Percentiles rank a stretch among this genome's conserved stretches.
These are phyloP conservation scores for Zapornia atra DNA, from an alignment of 2,113 vertebrate species.

Conservation along the genomic window DNA sequence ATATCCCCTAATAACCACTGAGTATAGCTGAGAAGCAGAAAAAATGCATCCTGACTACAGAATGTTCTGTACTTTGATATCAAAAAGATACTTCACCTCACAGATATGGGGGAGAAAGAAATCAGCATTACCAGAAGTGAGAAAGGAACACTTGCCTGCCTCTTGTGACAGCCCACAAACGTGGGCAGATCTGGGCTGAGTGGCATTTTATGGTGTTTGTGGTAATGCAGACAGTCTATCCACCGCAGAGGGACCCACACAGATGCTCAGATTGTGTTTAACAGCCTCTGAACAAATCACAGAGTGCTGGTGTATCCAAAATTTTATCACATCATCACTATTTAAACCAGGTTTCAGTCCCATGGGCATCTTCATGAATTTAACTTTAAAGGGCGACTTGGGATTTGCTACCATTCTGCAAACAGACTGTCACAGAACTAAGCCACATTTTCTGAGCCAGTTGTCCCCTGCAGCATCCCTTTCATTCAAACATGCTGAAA, in stretches of 20 bases:
- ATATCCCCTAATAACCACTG: not conserved
- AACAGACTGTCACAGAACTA: not conserved
- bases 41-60: not conserved
- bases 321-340: not conserved
- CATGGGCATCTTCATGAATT: not conserved
- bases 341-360: not conserved
- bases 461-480: not conserved
- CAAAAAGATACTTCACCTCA: fast-evolving
- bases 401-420: not conserved
- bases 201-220: not conserved
- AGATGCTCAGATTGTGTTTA: not conserved
- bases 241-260: not conserved
- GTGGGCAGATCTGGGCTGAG: not conserved
- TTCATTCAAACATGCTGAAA: not conserved
- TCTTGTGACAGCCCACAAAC: not conserved
- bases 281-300: not conserved
- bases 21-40: not conserved
- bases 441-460: not conserved
- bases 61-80: not conserved
- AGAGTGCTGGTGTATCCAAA: not conserved
- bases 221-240: not conserved
- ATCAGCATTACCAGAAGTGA: too few relatives aligned
- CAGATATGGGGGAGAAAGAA: not conserved
- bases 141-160: not conserved
- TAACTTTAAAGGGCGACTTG: not conserved